A percentile compares a stretch with the other conserved stretches of the same genome.
These are phyloP conservation scores for Phrynosoma platyrhinos DNA, from an alignment of 2,113 vertebrate genomes.

Conservation along the genomic window DNA sequence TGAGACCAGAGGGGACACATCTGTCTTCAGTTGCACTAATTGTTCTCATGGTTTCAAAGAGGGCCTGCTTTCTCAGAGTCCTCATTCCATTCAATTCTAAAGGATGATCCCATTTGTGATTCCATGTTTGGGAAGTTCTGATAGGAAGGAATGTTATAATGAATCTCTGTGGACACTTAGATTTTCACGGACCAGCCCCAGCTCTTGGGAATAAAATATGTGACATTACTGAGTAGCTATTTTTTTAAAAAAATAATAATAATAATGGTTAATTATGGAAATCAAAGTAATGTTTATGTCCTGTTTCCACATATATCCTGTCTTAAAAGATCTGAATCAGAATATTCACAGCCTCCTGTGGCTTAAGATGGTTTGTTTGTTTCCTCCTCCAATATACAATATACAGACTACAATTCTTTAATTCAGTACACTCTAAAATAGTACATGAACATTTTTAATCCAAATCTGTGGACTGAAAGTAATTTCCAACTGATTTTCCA, in stretches of 20 bases:
- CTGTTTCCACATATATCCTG: conserved; percentile 24
- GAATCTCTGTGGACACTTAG: conserved; percentile 47
- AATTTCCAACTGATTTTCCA: not conserved
- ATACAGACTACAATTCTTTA: not conserved
- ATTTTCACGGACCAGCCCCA: not conserved
- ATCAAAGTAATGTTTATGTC: conserved; percentile 9
- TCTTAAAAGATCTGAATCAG: not conserved
- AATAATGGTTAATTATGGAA: conserved; percentile 11
- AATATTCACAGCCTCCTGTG: conserved; percentile 18
- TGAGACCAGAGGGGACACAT: not conserved
- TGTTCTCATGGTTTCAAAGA: not conserved
- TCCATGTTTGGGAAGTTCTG: conserved; percentile 29
- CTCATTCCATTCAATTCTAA: not conserved
- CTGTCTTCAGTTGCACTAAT: not conserved
- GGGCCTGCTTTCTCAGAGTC: not conserved
- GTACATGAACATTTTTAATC: not conserved
- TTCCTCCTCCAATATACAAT: conserved; percentile 7
- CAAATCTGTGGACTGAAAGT: not conserved
- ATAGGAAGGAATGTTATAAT: not conserved
- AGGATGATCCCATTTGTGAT: not conserved
- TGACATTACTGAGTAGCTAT: not conserved
- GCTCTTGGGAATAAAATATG: conserved; percentile 26
- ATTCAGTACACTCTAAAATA: not conserved
- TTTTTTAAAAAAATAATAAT: not conserved
- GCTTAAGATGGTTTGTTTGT: conserved; percentile 8